Conservation (phyloP, 1,140 invertebrate species). For the Eupristina koningsbergeri region DNA sequence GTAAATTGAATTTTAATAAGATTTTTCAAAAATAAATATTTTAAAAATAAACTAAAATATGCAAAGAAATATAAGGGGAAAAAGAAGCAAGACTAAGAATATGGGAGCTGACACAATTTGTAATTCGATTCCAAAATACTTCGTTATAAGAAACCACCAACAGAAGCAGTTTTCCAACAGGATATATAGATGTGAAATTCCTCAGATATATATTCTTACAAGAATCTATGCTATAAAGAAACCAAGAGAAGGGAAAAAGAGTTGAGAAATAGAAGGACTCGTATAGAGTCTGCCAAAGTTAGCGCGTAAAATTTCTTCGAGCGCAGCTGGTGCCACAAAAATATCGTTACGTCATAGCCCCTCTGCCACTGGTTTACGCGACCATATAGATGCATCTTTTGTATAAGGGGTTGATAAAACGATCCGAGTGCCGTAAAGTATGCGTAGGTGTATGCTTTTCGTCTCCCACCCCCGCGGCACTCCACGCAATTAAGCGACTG, state of each 20-base stretch:
- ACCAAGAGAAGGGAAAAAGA: not conserved
- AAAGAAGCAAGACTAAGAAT: not conserved
- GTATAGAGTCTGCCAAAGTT: slow-evolving; percentile 24
- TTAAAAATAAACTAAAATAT: not conserved
- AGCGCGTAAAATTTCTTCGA: slow-evolving; percentile 22
- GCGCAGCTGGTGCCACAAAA: slow-evolving; percentile 36
- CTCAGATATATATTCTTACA: not conserved
- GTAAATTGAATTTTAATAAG: too few relatives aligned
- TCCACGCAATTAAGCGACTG: not conserved
- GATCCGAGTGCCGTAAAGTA: not conserved
- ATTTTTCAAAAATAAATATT: not conserved
- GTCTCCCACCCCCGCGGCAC: not conserved
- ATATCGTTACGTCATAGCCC: not conserved
- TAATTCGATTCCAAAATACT: not conserved
- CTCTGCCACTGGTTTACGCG: not conserved
- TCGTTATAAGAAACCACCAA: not conserved
- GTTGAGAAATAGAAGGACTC: not conserved
- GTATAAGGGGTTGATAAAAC: not conserved
- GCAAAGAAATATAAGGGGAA: not conserved
- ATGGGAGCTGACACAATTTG: not conserved
- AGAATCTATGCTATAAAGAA: not conserved
- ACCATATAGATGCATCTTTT: not conserved
- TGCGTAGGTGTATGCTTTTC: not conserved
- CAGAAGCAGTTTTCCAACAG: not conserved
- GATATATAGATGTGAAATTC: not conserved